phyloP scores from a whole-genome alignment of 23 tunicate genomes.

The Corella eumyota region DNA sequence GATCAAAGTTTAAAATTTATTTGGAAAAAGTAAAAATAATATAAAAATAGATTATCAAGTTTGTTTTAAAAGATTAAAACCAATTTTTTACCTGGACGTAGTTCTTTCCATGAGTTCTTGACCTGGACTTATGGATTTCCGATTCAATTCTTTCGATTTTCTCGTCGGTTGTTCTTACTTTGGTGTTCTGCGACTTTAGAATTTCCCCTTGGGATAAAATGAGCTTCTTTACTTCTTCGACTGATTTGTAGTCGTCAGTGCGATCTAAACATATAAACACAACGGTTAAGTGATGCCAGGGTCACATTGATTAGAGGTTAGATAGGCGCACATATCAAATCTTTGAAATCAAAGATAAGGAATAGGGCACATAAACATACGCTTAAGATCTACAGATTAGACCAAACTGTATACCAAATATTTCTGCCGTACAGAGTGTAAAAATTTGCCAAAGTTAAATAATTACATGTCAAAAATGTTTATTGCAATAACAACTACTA shows the following conservation, averaged over 20 bases:
- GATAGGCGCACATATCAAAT: no score
- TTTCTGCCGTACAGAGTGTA: no score
- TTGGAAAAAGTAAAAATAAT: neutral
- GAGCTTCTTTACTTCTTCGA: conserved; percentile 33
- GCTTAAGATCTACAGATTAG: no score
- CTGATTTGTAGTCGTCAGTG: conserved; percentile 12
- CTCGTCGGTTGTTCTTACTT: conserved; percentile 18
- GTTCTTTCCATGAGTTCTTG: conserved; percentile 58
- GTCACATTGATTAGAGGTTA: no score
- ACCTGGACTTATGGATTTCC: conserved; percentile 35
- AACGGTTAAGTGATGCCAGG: no score
- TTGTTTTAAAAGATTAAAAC: neutral
- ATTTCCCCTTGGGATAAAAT: conserved; percentile 48
- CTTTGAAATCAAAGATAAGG: no score
- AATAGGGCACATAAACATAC: no score
- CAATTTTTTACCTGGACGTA: conserved; percentile 54
- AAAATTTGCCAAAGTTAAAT: no score
- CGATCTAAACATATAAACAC: no score
- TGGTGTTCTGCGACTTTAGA: conserved; percentile 14
- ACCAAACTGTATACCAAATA: no score
- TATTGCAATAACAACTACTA: no score
- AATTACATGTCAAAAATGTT: no score
- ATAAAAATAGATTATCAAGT: neutral
- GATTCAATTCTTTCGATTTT: conserved; percentile 54
- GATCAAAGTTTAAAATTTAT: neutral